Conservation (phyloP, 2,797 vertebrate genomes). For the Chlorospingus semifuscus region DNA sequence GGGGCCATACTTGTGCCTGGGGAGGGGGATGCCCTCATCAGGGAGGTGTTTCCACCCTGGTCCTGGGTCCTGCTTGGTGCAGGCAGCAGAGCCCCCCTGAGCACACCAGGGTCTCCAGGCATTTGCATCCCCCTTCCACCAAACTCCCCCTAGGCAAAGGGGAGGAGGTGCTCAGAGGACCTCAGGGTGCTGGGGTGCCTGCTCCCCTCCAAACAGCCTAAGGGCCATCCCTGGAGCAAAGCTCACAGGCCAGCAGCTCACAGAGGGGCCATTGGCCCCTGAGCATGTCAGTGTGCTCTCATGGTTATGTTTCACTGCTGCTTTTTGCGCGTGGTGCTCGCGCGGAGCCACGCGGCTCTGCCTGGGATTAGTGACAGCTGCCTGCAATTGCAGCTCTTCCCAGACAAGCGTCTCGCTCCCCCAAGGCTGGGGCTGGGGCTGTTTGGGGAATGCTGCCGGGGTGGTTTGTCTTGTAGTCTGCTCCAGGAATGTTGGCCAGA, state of each 20-base stretch:
- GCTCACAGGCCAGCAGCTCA: not conserved
- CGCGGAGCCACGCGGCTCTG: not conserved
- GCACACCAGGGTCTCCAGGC: not conserved
- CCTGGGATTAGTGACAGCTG: constrained; percentile 47
- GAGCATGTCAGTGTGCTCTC: fast-evolving
- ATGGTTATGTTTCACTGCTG: fast-evolving
- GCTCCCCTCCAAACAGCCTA: not conserved
- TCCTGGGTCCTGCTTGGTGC: fast-evolving
- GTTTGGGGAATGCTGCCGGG: constrained; percentile 67
- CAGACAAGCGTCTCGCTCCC: constrained; percentile 61
- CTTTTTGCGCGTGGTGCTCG: not conserved
- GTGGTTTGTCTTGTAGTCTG: constrained; percentile 71
- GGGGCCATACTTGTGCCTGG: not conserved
- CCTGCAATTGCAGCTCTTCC: constrained; percentile 61
- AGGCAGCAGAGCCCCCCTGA: not conserved
- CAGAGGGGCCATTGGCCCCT: fast-evolving
- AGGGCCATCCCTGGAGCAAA: fast-evolving
- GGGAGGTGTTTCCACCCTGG: not conserved
- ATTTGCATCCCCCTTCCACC: fast-evolving
- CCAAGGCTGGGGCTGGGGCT: constrained; percentile 67
- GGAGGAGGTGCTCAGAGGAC: no score
- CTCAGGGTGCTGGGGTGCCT: fast-evolving
- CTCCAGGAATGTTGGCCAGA: constrained; percentile 73
- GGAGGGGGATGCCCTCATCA: not conserved
- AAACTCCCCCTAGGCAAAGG: fast-evolving